A percentile compares a stretch with the other conserved stretches of the same genome.
Conservation (phyloP, 2,113 vertebrate genomes). For the Nerophis ophidion region DNA sequence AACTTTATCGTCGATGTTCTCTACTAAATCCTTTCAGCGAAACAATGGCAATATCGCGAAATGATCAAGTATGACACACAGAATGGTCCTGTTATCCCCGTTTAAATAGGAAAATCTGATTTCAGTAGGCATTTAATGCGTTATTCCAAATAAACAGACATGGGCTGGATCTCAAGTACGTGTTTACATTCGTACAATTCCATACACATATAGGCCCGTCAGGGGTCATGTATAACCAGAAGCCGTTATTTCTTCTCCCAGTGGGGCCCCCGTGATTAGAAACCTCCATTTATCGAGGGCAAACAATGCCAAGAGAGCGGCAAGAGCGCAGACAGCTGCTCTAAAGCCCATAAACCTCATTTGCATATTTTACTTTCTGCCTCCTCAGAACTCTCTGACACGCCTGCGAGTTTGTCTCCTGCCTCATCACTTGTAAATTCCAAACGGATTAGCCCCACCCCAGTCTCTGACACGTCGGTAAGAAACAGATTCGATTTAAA, state of each 20-base stretch:
- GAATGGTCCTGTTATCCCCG: no score
- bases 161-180: no score
- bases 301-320: constrained; percentile 49
- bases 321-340: constrained; percentile 35
- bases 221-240: constrained; percentile 44
- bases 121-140: no score
- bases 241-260: constrained; percentile 56
- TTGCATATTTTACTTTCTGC: constrained; percentile 65
- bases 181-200: neutral
- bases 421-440: constrained; percentile 68
- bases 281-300: constrained; percentile 48
- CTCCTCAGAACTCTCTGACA: constrained; percentile 50
- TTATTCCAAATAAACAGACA: no score
- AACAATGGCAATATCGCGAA: no score
- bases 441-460: constrained; percentile 65
- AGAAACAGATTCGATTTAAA: constrained; percentile 59
- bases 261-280: constrained; percentile 41
- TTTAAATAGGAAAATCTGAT: no score
- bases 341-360: constrained; percentile 51
- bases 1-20: no score
- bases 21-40: no score
- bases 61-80: no score
- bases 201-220: constrained; percentile 5
- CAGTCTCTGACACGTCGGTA: constrained; percentile 58
- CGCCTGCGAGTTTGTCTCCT: constrained; percentile 56